Evolutionary conservation across 2,113 vertebrate genomes (phyloP).

Genomic region (Malurus alboscapulatus): DNA sequence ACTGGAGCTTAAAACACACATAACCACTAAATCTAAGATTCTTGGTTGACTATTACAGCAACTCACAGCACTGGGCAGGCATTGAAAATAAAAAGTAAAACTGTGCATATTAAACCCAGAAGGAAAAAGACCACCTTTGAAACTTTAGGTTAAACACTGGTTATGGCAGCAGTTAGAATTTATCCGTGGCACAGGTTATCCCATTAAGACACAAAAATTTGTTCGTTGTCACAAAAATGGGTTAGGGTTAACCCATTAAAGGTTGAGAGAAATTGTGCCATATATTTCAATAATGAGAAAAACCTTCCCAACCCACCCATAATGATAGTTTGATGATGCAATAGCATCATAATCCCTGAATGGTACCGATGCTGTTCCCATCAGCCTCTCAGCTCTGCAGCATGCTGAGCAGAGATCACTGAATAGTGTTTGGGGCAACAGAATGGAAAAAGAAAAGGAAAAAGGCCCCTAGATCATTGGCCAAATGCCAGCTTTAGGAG

Average conservation of each 20-base stretch:
- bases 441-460: not conserved
- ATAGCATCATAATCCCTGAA: not conserved
- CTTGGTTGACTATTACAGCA: not conserved
- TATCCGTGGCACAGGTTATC: not conserved
- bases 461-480: rapidly evolving
- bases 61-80: not conserved
- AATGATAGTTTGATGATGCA: not conserved
- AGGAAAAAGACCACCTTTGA: not conserved
- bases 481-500: not conserved
- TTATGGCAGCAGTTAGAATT: not conserved
- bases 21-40: not conserved
- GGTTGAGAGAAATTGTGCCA: not conserved
- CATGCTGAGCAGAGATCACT: not conserved
- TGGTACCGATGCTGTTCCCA: not conserved
- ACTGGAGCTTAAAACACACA: not conserved
- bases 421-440: not conserved
- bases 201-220: not conserved
- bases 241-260: no score
- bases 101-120: not conserved
- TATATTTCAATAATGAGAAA: not conserved
- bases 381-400: not conserved
- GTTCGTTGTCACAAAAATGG: not conserved
- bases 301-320: not conserved
- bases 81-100: not conserved
- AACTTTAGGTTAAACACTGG: not conserved